Evolutionary conservation across 2,888 invertebrate species (phyloP), one percentile per base, ranked within the genome.

Genomic region (Chydorus sphaericus): DNA sequence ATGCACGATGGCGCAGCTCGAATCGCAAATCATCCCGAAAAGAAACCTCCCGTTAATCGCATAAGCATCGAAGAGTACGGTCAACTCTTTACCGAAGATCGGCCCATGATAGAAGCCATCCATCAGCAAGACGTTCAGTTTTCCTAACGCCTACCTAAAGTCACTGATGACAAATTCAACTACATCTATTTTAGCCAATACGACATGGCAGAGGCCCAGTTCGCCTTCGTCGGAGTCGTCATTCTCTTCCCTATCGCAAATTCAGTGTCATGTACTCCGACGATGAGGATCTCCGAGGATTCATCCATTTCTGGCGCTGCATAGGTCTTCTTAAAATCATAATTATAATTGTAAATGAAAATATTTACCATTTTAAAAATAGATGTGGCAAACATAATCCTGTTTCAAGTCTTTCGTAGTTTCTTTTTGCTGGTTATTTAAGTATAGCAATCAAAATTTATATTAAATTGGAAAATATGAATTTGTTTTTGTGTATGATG

Each of bases 221-320:
- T 72, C 62, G 74, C 73, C 0, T 77, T 77, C 62, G 65, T 76
- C 28, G 74, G 74, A 0, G 60, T 73, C 6, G 59, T 71, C 1
- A 61, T 76, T 7, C 64, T 74, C 56, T 71, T 70, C 57, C 75
- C 76, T 0, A n/a, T n/a, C 74, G 80, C 57, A 68, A 74, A 54
- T 75, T 88, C 49, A 85, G 86, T 0, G 71, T 90, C 14, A 68
- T 74, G 10, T 74, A 77, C 59, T 69, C 75, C 3, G 75, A 72
- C 10, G 69, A 73, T 1, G 78, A 76, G 39, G 83, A 87, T 60
- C 73, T 85, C 64, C 82, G 84, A 53, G 83, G 80, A 1, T 83
- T 85, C 59, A 72, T 85, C 6, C 88, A 92, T 68, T 77, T 87
- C 65, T 92, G 91, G 92, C 77, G 82, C 59, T 82, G 85, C 1